phyloP scores from a whole-genome alignment of 2,888 invertebrate species.

The Trichopoda pennipes region DNA sequence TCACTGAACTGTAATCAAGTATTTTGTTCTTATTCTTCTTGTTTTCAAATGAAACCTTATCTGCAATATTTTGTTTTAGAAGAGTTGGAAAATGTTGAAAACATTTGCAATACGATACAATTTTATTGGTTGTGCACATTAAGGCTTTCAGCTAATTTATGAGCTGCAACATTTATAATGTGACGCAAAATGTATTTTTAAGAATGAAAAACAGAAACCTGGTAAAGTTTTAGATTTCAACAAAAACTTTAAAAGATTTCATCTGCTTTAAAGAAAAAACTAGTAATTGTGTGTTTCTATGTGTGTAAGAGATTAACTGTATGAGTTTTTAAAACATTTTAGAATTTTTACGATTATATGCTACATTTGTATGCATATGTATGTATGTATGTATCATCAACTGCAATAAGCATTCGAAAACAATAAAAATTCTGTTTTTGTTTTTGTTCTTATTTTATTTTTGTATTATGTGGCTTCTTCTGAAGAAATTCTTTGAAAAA shows the following conservation, averaged over 20 bases:
- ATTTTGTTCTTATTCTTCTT: neutral
- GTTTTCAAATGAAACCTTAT: conserved; percentile 14
- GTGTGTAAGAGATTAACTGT: neutral
- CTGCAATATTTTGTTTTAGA: conserved; percentile 19
- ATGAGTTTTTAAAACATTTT: conserved; percentile 32
- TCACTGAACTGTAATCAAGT: neutral
- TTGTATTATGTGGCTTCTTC: neutral
- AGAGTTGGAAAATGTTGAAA: conserved; percentile 28
- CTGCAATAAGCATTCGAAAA: conserved; percentile 33
- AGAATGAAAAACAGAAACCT: conserved; percentile 14
- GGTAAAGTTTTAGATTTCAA: conserved; percentile 46
- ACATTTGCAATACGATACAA: conserved; percentile 14
- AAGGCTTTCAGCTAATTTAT: conserved; percentile 64
- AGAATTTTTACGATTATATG: conserved; percentile 16
- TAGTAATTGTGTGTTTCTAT: neutral
- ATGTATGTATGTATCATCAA: conserved; percentile 29
- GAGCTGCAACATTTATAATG: conserved; percentile 44
- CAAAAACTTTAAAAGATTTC: conserved; percentile 21
- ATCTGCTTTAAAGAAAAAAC: conserved; percentile 27
- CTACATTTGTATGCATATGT: conserved; percentile 34
- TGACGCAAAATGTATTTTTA: conserved; percentile 35
- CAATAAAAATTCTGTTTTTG: conserved; percentile 29
- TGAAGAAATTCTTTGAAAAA: conserved; percentile 32
- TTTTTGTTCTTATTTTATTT: neutral
- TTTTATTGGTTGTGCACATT: conserved; percentile 32